Percentiles rank a stretch among this genome's conserved stretches.
Evolutionary conservation across 2,113 vertebrate species (phyloP).

Genomic region (Bos javanicus): DNA sequence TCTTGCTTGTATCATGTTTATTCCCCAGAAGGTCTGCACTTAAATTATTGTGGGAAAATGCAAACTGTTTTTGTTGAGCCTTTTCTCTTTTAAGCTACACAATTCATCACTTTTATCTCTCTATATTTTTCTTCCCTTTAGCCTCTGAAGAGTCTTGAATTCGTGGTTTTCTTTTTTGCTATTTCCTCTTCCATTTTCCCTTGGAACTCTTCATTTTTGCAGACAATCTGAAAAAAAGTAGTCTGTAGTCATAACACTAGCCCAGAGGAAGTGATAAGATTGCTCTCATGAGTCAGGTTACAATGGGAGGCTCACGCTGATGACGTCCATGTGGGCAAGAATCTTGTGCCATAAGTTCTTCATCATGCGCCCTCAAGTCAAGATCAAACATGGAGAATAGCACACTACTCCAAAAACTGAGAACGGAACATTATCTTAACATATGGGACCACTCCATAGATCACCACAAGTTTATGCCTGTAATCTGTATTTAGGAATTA

Average conservation of each 20-base stretch:
- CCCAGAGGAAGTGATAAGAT: not conserved
- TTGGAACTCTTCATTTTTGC: not conserved
- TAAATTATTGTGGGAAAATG: not conserved
- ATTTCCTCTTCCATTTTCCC: not conserved
- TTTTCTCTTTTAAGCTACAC: not conserved
- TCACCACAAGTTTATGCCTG: not conserved
- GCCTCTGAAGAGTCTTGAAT: not conserved
- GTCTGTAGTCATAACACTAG: not conserved
- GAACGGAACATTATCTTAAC: not conserved
- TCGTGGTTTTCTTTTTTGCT: not conserved
- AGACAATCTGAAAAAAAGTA: not conserved
- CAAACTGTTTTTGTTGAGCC: not conserved
- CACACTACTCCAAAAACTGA: not conserved
- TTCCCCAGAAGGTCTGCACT: not conserved
- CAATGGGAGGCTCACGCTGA: not conserved
- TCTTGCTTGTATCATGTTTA: not conserved
- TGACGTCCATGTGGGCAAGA: not conserved
- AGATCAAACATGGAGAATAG: not conserved
- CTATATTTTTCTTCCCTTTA: not conserved
- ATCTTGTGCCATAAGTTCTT: not conserved
- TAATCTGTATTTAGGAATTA: not conserved
- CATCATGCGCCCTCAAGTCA: not conserved
- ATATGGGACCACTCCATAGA: not conserved
- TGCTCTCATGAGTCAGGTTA: not conserved
- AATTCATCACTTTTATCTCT: not conserved